phyloP scores from a whole-genome alignment of 1,140 invertebrate species.

The Sweltsa coloradensis region DNA sequence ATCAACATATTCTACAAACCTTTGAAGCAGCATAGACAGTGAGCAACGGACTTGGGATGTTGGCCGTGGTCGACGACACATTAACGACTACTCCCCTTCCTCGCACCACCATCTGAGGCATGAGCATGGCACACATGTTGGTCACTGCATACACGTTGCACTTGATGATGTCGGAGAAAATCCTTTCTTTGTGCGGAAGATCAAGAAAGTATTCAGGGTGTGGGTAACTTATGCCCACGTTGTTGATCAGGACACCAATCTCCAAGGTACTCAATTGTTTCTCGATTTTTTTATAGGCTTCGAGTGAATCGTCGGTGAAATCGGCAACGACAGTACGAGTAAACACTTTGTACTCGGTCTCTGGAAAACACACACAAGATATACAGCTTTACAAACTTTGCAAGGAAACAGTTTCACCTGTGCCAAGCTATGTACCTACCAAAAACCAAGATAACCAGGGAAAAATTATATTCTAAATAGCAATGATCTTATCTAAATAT shows the following conservation, averaged over 20 bases:
- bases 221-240: slow-evolving; percentile 85
- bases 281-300: slow-evolving; percentile 65
- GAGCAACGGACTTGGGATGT: slow-evolving; percentile 70
- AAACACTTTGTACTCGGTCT: slow-evolving; percentile 57
- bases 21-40: slow-evolving; percentile 84
- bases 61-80: slow-evolving; percentile 71
- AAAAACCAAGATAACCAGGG: neutral
- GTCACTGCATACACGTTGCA: slow-evolving; percentile 47
- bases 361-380: slow-evolving; percentile 33
- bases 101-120: slow-evolving; percentile 80
- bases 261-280: slow-evolving; percentile 61
- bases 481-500: neutral
- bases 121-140: slow-evolving; percentile 54
- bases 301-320: slow-evolving; percentile 50
- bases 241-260: slow-evolving; percentile 88
- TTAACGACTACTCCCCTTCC: slow-evolving; percentile 84
- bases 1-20: slow-evolving; percentile 31
- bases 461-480: neutral
- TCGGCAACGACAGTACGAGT: slow-evolving; percentile 75
- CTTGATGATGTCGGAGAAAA: slow-evolving; percentile 35
- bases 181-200: slow-evolving; percentile 37
- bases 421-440: neutral
- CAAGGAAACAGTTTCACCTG: neutral
- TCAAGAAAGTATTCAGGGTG: slow-evolving; percentile 76
- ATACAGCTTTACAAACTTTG: neutral